Evolutionary conservation across 2,797 vertebrate genomes (phyloP).

Genomic region (Pygocentrus nattereri): DNA sequence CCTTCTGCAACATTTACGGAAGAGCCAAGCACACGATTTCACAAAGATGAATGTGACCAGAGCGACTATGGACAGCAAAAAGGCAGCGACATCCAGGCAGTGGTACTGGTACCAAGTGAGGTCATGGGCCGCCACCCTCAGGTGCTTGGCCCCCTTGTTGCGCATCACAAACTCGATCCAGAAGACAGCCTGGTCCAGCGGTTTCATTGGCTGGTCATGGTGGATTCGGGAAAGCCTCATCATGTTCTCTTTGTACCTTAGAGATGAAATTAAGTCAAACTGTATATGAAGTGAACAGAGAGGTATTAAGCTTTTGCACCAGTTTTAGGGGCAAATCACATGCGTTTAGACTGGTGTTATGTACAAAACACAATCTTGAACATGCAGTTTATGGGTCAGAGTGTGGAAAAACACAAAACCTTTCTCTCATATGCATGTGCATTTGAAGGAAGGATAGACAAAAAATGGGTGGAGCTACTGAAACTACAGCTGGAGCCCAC

Average conservation of each 20-base stretch:
- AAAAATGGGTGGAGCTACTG: too few species aligned
- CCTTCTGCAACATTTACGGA: conserved; percentile 53
- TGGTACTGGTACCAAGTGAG: conserved; percentile 78
- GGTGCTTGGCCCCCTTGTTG: conserved; percentile 77
- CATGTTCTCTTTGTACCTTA: conserved; percentile 77
- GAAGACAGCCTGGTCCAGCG: conserved; percentile 73
- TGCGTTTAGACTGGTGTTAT: too few species aligned
- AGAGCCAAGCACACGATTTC: conserved; percentile 66
- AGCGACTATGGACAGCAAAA: conserved; percentile 64
- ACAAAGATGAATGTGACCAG: conserved; percentile 55
- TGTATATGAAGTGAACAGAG: too few species aligned
- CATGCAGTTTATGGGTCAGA: too few species aligned
- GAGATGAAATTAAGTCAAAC: neutral
- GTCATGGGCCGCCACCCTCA: conserved; percentile 70
- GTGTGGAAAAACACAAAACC: too few species aligned
- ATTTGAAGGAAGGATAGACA: too few species aligned
- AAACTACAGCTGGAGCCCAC: too few species aligned
- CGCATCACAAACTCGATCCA: conserved; percentile 82
- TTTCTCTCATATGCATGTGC: too few species aligned
- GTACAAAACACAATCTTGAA: too few species aligned
- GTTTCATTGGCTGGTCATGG: conserved; percentile 74
- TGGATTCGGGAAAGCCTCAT: conserved; percentile 74
- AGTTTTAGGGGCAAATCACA: too few species aligned
- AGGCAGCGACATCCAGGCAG: conserved; percentile 72
- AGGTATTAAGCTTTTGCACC: too few species aligned